Percentiles rank a stretch among this genome's conserved stretches.
Evolutionary conservation across 2,888 invertebrate species (phyloP).

Genomic region (Lasioglossum malachurum): DNA sequence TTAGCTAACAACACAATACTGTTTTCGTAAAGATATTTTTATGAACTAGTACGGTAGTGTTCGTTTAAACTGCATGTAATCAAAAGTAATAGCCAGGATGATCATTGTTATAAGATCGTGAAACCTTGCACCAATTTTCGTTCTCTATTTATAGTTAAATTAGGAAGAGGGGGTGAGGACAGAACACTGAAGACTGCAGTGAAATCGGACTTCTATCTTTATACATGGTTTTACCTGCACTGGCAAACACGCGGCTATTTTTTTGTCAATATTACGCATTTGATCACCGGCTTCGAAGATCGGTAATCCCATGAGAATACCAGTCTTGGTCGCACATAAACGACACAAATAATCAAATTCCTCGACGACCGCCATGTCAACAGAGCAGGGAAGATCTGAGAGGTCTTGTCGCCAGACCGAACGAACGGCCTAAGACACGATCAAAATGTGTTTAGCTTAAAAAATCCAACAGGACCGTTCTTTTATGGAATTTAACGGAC

Average conservation of each 20-base stretch:
- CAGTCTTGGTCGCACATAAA: slow-evolving; percentile 84
- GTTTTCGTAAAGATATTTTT: neutral
- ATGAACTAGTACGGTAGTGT: neutral
- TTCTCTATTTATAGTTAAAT: slow-evolving; percentile 63
- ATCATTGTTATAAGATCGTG: slow-evolving; percentile 36
- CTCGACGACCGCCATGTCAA: slow-evolving; percentile 76
- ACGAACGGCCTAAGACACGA: slow-evolving; percentile 38
- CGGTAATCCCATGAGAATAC: slow-evolving; percentile 83
- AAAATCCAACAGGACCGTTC: slow-evolving; percentile 37
- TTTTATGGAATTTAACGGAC: slow-evolving; percentile 28
- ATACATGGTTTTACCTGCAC: slow-evolving; percentile 85
- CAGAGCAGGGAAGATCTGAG: slow-evolving; percentile 27
- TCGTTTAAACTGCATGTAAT: neutral
- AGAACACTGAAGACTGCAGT: slow-evolving; percentile 44
- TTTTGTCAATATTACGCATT: slow-evolving; percentile 86
- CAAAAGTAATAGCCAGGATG: slow-evolving; percentile 9
- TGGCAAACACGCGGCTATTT: slow-evolving; percentile 87
- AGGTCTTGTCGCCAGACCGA: slow-evolving; percentile 31
- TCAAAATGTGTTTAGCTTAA: slow-evolving; percentile 39
- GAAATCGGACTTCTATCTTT: slow-evolving; percentile 49
- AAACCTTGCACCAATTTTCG: slow-evolving; percentile 64
- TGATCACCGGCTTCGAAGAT: slow-evolving; percentile 86
- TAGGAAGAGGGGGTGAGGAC: slow-evolving; percentile 59
- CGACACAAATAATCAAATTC: slow-evolving; percentile 84
- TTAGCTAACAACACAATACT: slow-evolving; percentile 5